Evolutionary conservation across 2,113 vertebrate species (phyloP).

Genomic region (Pygoscelis adeliae): DNA sequence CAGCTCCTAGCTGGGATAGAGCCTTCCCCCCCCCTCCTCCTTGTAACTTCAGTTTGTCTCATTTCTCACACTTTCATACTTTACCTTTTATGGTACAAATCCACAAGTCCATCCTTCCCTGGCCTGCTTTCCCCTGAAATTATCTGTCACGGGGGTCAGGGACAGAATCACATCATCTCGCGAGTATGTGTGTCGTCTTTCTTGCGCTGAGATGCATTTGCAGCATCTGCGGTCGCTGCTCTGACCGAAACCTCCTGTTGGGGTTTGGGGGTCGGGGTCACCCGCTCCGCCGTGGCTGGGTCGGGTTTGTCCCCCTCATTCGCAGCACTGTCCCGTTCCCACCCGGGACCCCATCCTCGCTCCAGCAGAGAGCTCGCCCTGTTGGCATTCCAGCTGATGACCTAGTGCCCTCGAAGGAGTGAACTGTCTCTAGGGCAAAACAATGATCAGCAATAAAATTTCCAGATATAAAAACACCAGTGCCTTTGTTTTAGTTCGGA

Average conservation of each 20-base stretch:
- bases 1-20: background rate
- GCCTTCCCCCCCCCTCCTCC: background rate
- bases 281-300: background rate
- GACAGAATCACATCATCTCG: background rate
- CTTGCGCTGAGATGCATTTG: rapidly evolving
- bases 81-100: background rate
- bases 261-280: background rate
- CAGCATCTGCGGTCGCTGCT: rapidly evolving
- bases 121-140: background rate
- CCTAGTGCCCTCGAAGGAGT: background rate
- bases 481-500: background rate
- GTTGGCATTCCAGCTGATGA: background rate
- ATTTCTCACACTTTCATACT: background rate
- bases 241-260: background rate
- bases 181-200: rapidly evolving
- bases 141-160: rapidly evolving
- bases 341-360: rapidly evolving
- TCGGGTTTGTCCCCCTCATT: rapidly evolving
- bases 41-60: background rate
- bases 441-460: background rate
- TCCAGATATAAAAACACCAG: background rate
- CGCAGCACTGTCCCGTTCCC: rapidly evolving
- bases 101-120: background rate
- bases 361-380: background rate
- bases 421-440: background rate